These are phyloP conservation scores for Sminthopsis crassicaudata DNA, from an alignment of 2,113 vertebrate species.

Conservation along the genomic window DNA sequence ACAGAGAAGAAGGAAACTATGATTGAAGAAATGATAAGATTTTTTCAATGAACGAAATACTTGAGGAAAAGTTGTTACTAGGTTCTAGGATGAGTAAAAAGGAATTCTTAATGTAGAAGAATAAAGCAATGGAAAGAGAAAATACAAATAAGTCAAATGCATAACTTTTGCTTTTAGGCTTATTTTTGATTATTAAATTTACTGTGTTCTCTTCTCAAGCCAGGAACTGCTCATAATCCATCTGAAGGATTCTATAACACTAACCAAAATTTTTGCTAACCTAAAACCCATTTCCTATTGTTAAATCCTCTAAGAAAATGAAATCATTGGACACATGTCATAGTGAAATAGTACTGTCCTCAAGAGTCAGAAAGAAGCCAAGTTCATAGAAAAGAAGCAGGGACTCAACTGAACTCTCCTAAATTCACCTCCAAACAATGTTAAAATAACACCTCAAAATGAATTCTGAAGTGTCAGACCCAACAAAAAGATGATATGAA, in stretches of 20 bases:
- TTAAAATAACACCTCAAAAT: not conserved
- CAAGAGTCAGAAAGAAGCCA: not conserved
- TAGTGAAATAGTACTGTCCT: not conserved
- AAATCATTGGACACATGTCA: no score
- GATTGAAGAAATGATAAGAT: not conserved
- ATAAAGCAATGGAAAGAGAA: not conserved
- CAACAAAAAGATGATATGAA: not conserved
- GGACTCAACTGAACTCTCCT: not conserved
- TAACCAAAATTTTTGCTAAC: slow-evolving; percentile 43
- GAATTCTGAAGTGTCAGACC: not conserved
- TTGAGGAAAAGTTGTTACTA: not conserved
- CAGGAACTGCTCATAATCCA: not conserved
- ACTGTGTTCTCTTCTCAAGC: not conserved
- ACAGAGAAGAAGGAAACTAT: not conserved
- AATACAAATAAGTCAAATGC: not conserved
- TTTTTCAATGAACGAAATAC: not conserved
- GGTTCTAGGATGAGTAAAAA: not conserved
- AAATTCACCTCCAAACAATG: not conserved
- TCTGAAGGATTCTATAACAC: slow-evolving; percentile 3
- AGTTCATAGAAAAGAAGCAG: not conserved
- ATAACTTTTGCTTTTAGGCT: not conserved
- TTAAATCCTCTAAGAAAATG: not conserved
- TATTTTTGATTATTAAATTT: slow-evolving; percentile 22
- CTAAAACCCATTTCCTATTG: not conserved
- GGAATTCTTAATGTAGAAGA: not conserved